These are phyloP conservation scores for Luperina nickerlii DNA, from an alignment of 2,888 invertebrate genomes.

Conservation along the genomic window DNA sequence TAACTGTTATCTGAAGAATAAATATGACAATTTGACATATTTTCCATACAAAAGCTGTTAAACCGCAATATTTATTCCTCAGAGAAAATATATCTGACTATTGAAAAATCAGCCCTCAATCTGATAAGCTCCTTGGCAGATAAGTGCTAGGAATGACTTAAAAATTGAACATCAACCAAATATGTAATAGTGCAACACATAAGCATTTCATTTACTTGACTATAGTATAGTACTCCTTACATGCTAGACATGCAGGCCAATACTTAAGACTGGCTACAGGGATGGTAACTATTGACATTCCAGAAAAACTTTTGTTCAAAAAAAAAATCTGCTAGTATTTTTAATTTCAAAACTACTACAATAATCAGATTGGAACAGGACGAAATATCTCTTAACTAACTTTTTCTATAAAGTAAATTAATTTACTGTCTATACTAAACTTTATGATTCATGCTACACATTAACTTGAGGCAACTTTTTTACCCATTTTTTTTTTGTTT, in stretches of 20 bases:
- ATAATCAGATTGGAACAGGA: neutral
- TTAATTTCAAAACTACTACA: neutral
- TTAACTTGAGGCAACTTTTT: constrained; percentile 46
- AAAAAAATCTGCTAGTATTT: constrained; percentile 22
- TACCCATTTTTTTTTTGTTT: neutral
- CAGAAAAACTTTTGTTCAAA: constrained; percentile 36
- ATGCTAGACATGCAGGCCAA: constrained; percentile 78
- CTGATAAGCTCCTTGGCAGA: neutral
- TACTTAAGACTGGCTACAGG: constrained; percentile 60
- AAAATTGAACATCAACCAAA: constrained; percentile 59
- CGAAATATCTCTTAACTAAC: neutral
- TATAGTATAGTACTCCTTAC: constrained; percentile 69
- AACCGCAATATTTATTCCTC: neutral
- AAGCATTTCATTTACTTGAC: constrained; percentile 70
- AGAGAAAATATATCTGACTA: neutral
- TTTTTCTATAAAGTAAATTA: constrained; percentile 12
- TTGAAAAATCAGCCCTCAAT: neutral
- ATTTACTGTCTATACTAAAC: constrained; percentile 26
- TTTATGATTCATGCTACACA: constrained; percentile 53
- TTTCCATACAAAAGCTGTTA: neutral
- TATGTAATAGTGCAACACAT: constrained; percentile 61
- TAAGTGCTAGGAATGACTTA: neutral
- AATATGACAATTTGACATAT: neutral
- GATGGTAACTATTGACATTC: constrained; percentile 66
- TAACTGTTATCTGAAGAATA: neutral